Evolutionary conservation across 1,140 invertebrate genomes (phyloP).

Genomic region (Pogonomyrmex californicus): DNA sequence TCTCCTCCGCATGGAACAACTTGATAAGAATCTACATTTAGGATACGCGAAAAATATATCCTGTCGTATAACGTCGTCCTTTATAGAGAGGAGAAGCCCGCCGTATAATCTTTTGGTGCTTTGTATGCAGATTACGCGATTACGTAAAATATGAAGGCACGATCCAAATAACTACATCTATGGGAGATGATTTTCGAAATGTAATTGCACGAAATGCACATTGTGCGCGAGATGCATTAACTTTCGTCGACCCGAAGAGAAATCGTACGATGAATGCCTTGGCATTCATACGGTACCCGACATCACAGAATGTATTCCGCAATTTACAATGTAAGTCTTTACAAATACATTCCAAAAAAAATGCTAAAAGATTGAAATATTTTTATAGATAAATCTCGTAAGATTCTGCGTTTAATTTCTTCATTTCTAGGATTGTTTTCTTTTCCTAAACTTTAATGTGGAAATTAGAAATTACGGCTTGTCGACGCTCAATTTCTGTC

Average conservation of each 20-base stretch:
- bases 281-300: background rate
- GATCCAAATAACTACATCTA: constrained; percentile 47
- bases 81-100: background rate
- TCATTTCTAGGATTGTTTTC: background rate
- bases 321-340: constrained; percentile 14
- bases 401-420: background rate
- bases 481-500: constrained; percentile 17
- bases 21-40: constrained; percentile 17
- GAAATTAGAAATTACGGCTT: constrained; percentile 13
- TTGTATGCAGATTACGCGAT: background rate
- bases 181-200: constrained; percentile 7
- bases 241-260: background rate
- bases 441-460: constrained; percentile 1
- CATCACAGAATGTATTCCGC: background rate
- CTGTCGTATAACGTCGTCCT: constrained; percentile 27
- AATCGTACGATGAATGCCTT: background rate
- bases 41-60: background rate
- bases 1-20: background rate
- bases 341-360: background rate
- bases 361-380: background rate
- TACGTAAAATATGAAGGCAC: constrained; percentile 17
- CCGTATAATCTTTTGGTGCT: constrained; percentile 3
- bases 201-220: background rate
- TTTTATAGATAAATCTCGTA: background rate
- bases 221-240: constrained; percentile 34